phyloP scores from a whole-genome alignment of 2,888 invertebrate genomes.

The Chorisops tibialis region DNA sequence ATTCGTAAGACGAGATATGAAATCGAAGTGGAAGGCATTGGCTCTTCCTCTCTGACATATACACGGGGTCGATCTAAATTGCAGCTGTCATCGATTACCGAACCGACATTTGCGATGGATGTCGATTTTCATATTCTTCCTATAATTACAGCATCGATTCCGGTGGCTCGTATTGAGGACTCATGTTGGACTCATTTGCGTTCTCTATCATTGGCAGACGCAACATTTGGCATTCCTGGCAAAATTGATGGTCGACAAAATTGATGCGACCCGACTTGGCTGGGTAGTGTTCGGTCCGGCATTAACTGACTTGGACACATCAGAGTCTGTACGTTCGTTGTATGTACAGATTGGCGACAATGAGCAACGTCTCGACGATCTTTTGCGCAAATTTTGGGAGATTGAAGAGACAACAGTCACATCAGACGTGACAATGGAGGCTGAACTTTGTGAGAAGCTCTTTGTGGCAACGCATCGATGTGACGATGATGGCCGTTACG shows the following conservation, averaged over 20 bases:
- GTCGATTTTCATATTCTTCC: slow-evolving; percentile 15
- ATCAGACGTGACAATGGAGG: slow-evolving; percentile 22
- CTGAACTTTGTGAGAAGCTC: slow-evolving; percentile 25
- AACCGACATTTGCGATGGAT: not conserved
- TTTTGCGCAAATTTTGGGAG: slow-evolving; percentile 23
- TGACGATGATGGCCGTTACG: slow-evolving; percentile 21
- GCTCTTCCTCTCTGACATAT: not conserved
- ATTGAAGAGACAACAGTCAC: slow-evolving; percentile 10
- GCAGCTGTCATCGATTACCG: not conserved
- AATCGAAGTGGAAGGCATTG: not conserved
- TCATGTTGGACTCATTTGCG: slow-evolving; percentile 23
- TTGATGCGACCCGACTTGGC: slow-evolving; percentile 15
- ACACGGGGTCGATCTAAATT: not conserved
- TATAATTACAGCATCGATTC: slow-evolving; percentile 16
- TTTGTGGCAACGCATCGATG: slow-evolving; percentile 24
- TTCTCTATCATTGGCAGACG: slow-evolving; percentile 18
- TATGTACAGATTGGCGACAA: not conserved
- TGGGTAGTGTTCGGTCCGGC: slow-evolving; percentile 29
- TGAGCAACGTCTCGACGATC: slow-evolving; percentile 20
- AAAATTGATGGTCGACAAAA: slow-evolving; percentile 20
- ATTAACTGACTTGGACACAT: not conserved
- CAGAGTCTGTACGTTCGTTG: not conserved
- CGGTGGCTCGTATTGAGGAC: slow-evolving; percentile 11
- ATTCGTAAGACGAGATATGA: not conserved
- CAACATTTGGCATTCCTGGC: slow-evolving; percentile 21